phyloP scores from a whole-genome alignment of 1,140 invertebrate genomes.

The Lucilia sericata region DNA sequence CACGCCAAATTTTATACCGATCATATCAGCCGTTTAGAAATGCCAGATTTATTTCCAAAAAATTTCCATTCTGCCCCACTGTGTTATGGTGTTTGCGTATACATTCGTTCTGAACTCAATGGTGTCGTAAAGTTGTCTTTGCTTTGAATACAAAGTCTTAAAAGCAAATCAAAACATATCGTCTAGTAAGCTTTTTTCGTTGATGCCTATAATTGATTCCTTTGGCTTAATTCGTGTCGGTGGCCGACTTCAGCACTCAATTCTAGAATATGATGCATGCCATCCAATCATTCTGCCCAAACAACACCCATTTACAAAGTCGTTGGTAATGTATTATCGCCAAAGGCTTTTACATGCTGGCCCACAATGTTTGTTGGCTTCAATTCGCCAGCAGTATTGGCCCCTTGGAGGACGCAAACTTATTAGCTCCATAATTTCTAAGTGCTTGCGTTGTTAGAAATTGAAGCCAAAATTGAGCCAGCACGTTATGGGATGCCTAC shows the following conservation, averaged over 20 bases:
- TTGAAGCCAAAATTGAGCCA: conserved; percentile 34
- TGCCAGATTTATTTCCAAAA: too few relatives aligned
- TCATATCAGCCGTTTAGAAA: too few relatives aligned
- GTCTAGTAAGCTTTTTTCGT: conserved; percentile 39
- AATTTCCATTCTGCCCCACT: too few relatives aligned
- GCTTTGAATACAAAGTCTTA: conserved; percentile 15
- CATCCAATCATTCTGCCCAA: conserved; percentile 47
- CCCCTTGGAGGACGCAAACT: conserved; percentile 43
- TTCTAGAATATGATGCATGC: conserved; percentile 44
- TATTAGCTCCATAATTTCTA: conserved; percentile 15
- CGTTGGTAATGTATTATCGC: conserved; percentile 42
- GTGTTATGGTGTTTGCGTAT: too few relatives aligned
- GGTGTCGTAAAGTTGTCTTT: too few relatives aligned
- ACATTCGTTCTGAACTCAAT: too few relatives aligned
- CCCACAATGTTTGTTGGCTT: conserved; percentile 17
- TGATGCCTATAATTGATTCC: conserved; percentile 51
- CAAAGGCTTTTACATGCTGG: conserved; percentile 39
- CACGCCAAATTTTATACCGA: too few relatives aligned
- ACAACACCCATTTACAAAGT: conserved; percentile 35
- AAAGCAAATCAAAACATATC: conserved; percentile 16
- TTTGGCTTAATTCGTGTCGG: conserved; percentile 51
- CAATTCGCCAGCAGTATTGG: conserved; percentile 34
- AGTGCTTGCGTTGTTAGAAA: conserved; percentile 42
- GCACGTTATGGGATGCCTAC: too few relatives aligned
- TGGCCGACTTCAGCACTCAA: conserved; percentile 53